phyloP scores from a whole-genome alignment of 2,888 invertebrate species.

The Oscheius onirici region DNA sequence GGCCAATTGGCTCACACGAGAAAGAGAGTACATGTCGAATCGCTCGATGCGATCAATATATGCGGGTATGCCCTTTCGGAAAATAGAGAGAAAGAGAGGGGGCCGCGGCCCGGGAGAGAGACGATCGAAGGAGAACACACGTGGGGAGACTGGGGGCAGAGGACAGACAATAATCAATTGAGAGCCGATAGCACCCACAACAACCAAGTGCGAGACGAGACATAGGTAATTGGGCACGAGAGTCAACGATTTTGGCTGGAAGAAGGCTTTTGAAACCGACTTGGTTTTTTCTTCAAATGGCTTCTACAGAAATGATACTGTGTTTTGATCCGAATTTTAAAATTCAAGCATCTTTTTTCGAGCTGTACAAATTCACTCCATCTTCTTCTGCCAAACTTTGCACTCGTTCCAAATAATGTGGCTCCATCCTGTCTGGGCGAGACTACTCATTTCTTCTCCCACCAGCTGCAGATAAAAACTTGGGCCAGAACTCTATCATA shows the following conservation, averaged over 20 bases:
- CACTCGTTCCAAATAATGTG: too few relatives aligned
- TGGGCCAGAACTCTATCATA: too few relatives aligned
- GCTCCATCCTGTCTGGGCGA: too few relatives aligned
- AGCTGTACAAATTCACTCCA: too few relatives aligned
- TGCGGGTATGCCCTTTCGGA: slow-evolving; percentile 15
- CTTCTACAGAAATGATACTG: too few relatives aligned
- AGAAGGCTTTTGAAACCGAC: background rate
- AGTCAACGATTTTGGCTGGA: background rate
- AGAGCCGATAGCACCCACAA: background rate
- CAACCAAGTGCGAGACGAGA: background rate
- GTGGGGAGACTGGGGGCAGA: background rate
- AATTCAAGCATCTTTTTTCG: too few relatives aligned
- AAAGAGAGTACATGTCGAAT: background rate
- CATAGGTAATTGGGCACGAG: background rate
- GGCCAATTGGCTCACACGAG: too few relatives aligned
- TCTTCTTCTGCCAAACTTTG: too few relatives aligned
- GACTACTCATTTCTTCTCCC: too few relatives aligned
- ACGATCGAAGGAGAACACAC: slow-evolving; percentile 20
- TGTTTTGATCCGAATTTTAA: too few relatives aligned
- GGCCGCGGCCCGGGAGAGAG: slow-evolving; percentile 6
- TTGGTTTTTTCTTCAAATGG: too few relatives aligned
- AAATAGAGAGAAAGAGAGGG: slow-evolving; percentile 9
- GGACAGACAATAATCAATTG: slow-evolving; percentile 20
- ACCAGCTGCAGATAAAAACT: too few relatives aligned
- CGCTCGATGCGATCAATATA: slow-evolving; percentile 19